Percentiles rank a stretch among this genome's conserved stretches.
phyloP scores from a whole-genome alignment of 2,113 vertebrate genomes.

The Grantiella picta region DNA sequence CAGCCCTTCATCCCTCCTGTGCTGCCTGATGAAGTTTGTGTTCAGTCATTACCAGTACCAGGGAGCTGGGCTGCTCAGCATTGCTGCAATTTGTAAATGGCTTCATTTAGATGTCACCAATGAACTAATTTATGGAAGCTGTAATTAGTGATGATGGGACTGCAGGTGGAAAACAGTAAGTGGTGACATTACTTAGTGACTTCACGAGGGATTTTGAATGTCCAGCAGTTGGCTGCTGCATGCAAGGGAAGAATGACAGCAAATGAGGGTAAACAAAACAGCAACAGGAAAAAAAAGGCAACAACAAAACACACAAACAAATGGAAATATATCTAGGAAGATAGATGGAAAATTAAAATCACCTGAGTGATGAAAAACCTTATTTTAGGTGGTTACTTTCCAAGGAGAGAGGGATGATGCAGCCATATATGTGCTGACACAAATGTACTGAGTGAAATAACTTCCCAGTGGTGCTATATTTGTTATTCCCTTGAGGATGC shows the following conservation, averaged over 20 bases:
- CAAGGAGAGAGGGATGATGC: not conserved
- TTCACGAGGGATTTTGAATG: not conserved
- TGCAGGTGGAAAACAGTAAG: conserved; percentile 38
- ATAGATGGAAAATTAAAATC: not conserved
- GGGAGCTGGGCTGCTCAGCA: not conserved
- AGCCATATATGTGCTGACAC: not conserved
- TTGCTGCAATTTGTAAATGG: conserved; percentile 26
- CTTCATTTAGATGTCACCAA: conserved; percentile 48
- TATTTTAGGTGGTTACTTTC: not conserved
- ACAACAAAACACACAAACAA: not conserved
- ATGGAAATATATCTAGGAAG: not conserved
- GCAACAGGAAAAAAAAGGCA: not conserved
- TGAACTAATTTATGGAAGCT: conserved; percentile 34
- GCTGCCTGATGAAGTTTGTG: not conserved
- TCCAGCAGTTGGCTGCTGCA: not conserved
- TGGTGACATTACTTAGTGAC: conserved; percentile 31
- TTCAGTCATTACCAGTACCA: not conserved
- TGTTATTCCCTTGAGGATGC: not conserved
- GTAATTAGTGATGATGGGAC: conserved; percentile 29
- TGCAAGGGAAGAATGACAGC: not conserved
- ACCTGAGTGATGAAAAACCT: not conserved
- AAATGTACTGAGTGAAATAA: not conserved
- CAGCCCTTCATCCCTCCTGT: not conserved
- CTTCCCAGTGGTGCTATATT: not conserved
- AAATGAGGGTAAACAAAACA: not conserved